Percentiles rank a stretch among this genome's conserved stretches.
Evolutionary conservation across 2,797 vertebrate species (phyloP).

Genomic region (Phalanger gymnotis): DNA sequence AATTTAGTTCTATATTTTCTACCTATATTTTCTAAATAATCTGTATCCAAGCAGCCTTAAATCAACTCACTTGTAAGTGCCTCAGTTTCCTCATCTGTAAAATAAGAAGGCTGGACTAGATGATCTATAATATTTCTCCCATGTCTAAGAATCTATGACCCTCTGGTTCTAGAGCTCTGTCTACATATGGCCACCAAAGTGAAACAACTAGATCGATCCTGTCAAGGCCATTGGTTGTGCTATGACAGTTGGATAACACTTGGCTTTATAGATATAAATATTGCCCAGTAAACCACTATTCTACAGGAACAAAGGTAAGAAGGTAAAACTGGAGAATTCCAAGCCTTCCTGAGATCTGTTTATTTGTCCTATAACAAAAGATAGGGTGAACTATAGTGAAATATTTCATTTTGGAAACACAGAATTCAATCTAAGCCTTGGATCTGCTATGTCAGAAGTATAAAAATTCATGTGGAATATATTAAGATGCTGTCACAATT

Average conservation of each 20-base stretch:
- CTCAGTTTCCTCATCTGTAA: not conserved
- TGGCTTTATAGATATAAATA: not conserved
- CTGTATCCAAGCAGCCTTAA: not conserved
- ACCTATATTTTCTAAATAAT: too few species aligned
- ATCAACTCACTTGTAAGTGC: not conserved
- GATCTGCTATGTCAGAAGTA: not conserved
- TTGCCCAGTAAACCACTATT: not conserved
- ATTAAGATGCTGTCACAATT: constrained; percentile 46
- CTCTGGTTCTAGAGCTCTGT: not conserved
- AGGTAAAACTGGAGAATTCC: not conserved
- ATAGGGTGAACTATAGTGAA: not conserved
- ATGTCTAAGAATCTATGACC: not conserved
- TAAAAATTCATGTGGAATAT: constrained; percentile 58
- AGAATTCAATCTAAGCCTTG: not conserved
- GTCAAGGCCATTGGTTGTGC: not conserved
- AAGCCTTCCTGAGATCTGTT: not conserved
- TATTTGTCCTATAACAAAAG: not conserved
- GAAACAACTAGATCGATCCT: not conserved
- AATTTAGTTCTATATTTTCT: not conserved
- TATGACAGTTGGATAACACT: not conserved
- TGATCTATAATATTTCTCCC: not conserved
- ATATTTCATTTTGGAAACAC: not conserved
- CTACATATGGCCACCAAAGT: not conserved
- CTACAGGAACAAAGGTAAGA: not conserved
- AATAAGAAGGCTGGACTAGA: not conserved